phyloP scores from a whole-genome alignment of 2,797 vertebrate genomes.

The Erethizon dorsatum region DNA sequence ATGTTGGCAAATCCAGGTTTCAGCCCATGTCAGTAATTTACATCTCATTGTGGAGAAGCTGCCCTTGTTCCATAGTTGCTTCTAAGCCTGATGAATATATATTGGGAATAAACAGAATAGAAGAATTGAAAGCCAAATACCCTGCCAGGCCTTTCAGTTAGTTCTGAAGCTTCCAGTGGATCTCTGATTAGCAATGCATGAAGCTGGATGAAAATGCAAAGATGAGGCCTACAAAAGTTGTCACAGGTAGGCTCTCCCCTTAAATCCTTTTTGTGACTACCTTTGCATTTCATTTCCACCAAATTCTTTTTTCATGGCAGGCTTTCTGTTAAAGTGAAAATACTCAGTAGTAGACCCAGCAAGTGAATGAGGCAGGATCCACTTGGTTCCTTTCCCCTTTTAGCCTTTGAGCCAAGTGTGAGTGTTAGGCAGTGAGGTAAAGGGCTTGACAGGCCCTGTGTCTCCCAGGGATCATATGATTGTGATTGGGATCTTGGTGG shows the following conservation, averaged over 20 bases:
- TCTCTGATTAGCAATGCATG: slow-evolving; percentile 93
- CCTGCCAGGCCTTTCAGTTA: slow-evolving; percentile 92
- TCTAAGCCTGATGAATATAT: slow-evolving; percentile 90
- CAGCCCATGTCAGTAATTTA: slow-evolving; percentile 91
- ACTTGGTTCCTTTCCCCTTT: slow-evolving; percentile 83
- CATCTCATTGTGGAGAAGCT: slow-evolving; percentile 90
- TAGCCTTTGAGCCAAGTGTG: slow-evolving; percentile 89
- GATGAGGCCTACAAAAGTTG: slow-evolving; percentile 90
- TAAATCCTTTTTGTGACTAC: slow-evolving; percentile 84
- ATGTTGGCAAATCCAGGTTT: slow-evolving; percentile 89
- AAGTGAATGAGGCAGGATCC: slow-evolving; percentile 89
- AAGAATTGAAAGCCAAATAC: slow-evolving; percentile 93
- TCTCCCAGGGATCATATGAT: slow-evolving; percentile 87
- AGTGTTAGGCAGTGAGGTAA: slow-evolving; percentile 92
- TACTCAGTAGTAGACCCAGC: slow-evolving; percentile 86
- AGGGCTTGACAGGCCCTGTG: slow-evolving; percentile 69
- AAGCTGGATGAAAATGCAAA: slow-evolving; percentile 90
- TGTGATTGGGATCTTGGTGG: slow-evolving; percentile 90
- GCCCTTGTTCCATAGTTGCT: slow-evolving; percentile 90
- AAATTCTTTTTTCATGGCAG: slow-evolving; percentile 75
- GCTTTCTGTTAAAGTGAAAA: slow-evolving; percentile 89
- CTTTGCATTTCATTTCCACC: slow-evolving; percentile 84
- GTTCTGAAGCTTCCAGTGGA: slow-evolving; percentile 93
- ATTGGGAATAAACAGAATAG: slow-evolving; percentile 92
- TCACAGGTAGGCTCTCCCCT: slow-evolving; percentile 91